Conservation (phyloP, 2,113 vertebrate species). For the Bostrychus sinensis region DNA sequence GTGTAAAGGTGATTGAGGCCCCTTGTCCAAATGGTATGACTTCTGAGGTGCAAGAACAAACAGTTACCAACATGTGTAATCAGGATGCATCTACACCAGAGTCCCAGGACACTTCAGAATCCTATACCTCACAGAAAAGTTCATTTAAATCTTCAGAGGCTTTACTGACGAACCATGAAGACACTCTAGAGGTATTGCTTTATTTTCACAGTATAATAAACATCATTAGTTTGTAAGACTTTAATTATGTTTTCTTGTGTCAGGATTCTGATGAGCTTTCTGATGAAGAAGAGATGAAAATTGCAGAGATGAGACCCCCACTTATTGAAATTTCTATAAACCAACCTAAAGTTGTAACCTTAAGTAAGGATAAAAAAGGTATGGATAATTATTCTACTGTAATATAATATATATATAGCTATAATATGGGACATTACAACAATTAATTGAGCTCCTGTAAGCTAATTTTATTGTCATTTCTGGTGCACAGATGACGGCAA, state of each 20-base stretch:
- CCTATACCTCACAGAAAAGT: constrained; percentile 74
- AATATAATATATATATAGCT: too few relatives aligned
- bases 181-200: constrained; percentile 86
- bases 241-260: constrained; percentile 7
- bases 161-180: constrained; percentile 84
- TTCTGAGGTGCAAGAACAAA: constrained; percentile 80
- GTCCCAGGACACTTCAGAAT: constrained; percentile 76
- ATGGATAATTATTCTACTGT: too few relatives aligned
- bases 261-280: constrained; percentile 95
- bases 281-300: constrained; percentile 98
- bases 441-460: neutral
- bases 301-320: constrained; percentile 95
- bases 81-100: constrained; percentile 78
- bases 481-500: constrained; percentile 84
- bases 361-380: constrained; percentile 97
- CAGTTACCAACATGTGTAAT: constrained; percentile 66
- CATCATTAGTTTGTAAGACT: too few relatives aligned
- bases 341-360: constrained; percentile 95
- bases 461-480: constrained; percentile 6
- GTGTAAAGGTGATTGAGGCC: constrained; percentile 85
- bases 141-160: constrained; percentile 82
- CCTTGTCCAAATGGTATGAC: constrained; percentile 78
- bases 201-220: too few relatives aligned
- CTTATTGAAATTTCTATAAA: constrained; percentile 97
- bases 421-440: neutral